Evolutionary conservation across 2,113 vertebrate species (phyloP), one percentile per base, ranked within the genome.

Genomic region (Scytalopus superciliaris): DNA sequence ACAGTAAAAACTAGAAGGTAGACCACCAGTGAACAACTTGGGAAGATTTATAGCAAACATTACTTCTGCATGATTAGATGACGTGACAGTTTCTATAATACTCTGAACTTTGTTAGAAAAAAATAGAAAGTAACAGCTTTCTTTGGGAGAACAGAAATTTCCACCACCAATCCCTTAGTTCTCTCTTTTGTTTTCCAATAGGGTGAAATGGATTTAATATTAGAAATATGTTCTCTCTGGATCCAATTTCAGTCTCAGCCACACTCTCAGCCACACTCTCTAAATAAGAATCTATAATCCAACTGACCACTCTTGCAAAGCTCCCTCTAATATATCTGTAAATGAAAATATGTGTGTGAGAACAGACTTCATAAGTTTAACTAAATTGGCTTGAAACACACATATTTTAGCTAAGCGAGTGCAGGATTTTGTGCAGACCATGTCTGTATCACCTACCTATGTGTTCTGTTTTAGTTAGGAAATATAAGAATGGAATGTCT

Each of bases 381-480:
- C 67, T 89, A 69, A 96, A 73, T 92, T 96, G 95, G 87, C 91
- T 90, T 93, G 82, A 85, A 93, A 93, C 33, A 59, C 35, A 80
- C 88, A 95, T 96, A 94, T 80, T 97, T 96, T 90, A 95, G 91
- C 59, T 94, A 93, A 96, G 63, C 6, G 55, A 93, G 63, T 82
- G 45, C 81, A 94, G 90, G 70, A 83, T 59, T 96, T 91, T 89
- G 30, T 94, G 75, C 78, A 96, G 93, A 89, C 87, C 91, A 94
- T 94, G 82, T 93, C 95, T 95, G 7, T 90, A 93, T 96, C 90
- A 97, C 92, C 96, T 97, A 90, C 78, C 82, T 93, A 42, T 87
- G 39, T 59, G 67, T 68, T 95, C 89, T 96, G 75, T 85, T 97
- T 95, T 90, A 85, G 63, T 96, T 91, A 77, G 90, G 82, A 96